Evolutionary conservation across 2,113 vertebrate species (phyloP), one percentile per base, ranked within the genome.

Genomic region (Pelmatolapia mariae): DNA sequence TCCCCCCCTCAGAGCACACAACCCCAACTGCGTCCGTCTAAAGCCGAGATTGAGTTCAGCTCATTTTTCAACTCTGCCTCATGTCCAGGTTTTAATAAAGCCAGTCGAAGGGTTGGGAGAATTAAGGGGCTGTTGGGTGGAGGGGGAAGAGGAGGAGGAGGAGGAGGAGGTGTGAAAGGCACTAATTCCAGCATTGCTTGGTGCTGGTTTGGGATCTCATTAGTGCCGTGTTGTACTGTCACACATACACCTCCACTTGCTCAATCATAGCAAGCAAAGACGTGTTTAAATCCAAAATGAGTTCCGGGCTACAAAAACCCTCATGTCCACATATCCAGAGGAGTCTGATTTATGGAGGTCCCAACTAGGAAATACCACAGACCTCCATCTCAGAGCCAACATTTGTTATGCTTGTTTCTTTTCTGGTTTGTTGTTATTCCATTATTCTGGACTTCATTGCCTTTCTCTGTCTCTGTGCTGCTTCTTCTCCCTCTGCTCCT

Each of bases 81-180:
- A 22, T 91, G 94, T 95, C 87, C 91, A 90, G 85, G 89, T 93
- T 96, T 95, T 95, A 96, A 96, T 95, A 96, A 95, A 96, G 94
- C 90, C 83, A 71, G 85, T 87, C 15, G 31, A 91, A 92, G 87
- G 91, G 83, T 89, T 85, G 81, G 84, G 87, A 89, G 88, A 91
- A 93, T 93, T 93, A 83, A 83, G 82, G 68, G 80, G 87, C 76
- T 85, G 90, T 68, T 73, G 84, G 89, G 50, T 85, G 91, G 59
- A 81, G 71, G 85, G 22, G 87, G 54, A 24, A 50, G 71, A 78
- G 43, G 71, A 78, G 5, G 73, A 63, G 87, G 85, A 7, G 81
- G 87, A 13, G 73, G 54, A 1, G 81, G 59, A 12, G 53, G 84
- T 53, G 88, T 85, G 86, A 85, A 89, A 89, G 86, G 85, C 87